Evolutionary conservation across 23 tunicate species (phyloP).

Genomic region (Clavelina lepadiformis): DNA sequence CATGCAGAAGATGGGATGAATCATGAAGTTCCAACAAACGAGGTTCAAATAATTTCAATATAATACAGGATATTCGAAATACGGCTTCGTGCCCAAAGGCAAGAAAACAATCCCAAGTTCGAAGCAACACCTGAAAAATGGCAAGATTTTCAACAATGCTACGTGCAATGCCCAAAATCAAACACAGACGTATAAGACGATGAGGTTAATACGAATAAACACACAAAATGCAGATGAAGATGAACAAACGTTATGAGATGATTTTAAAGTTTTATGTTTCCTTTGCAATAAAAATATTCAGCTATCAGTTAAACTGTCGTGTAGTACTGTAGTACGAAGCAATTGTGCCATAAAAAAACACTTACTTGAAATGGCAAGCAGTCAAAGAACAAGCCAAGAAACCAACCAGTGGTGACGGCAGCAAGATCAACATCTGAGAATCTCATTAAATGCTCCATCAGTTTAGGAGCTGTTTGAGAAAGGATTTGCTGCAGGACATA

Average conservation of each 20-base stretch:
- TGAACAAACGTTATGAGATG: no score
- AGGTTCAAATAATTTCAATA: constrained; percentile 40
- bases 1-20: constrained; percentile 51
- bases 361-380: constrained; percentile 56
- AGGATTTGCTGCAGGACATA: constrained; percentile 45
- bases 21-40: constrained; percentile 44
- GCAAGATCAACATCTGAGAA: constrained; percentile 50
- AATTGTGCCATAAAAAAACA: background rate
- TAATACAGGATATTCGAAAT: constrained; percentile 39
- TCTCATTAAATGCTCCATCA: constrained; percentile 31
- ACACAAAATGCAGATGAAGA: no score
- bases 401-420: constrained; percentile 71
- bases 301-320: no score
- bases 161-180: no score
- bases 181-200: no score
- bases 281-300: no score
- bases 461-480: constrained; percentile 10
- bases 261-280: no score
- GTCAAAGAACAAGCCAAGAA: constrained; percentile 68
- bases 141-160: no score
- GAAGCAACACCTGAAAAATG: constrained; percentile 40
- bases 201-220: no score
- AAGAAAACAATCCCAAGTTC: constrained; percentile 73
- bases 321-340: no score
- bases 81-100: constrained; percentile 68